Conservation (phyloP, 2,113 vertebrate species). For the Amphilophus citrinellus region DNA sequence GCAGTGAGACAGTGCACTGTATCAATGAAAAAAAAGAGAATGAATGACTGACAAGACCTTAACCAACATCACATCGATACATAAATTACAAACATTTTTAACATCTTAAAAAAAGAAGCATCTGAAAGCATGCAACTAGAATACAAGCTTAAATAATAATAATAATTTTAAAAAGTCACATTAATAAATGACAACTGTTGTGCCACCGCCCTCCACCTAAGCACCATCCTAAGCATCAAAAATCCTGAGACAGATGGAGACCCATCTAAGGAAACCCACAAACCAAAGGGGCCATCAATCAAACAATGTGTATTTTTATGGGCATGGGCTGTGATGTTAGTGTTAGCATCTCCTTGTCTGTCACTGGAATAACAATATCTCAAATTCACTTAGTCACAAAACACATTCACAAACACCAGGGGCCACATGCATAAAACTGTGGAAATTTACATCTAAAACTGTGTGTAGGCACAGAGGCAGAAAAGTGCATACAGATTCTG, state of each 20-base stretch:
- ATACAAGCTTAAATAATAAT: conserved; percentile 10
- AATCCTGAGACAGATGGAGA: conserved; percentile 67
- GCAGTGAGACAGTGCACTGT: neutral
- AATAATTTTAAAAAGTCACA: conserved; percentile 44
- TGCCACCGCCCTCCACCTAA: conserved; percentile 36
- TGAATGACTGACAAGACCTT: conserved; percentile 14
- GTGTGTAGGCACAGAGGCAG: neutral
- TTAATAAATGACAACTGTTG: conserved; percentile 65
- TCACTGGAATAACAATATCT: conserved; percentile 47
- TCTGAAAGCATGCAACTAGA: neutral
- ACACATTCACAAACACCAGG: neutral
- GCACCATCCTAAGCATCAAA: conserved; percentile 12
- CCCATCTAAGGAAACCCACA: conserved; percentile 60
- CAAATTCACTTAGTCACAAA: conserved; percentile 32
- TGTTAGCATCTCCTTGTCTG: conserved; percentile 46
- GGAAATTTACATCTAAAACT: neutral
- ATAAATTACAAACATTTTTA: neutral
- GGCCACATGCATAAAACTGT: neutral
- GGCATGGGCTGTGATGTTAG: conserved; percentile 46
- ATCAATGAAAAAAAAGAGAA: conserved; percentile 9
- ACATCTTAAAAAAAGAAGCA: neutral
- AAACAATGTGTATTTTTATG: conserved; percentile 42
- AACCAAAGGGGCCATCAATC: conserved; percentile 69
- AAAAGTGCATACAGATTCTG: neutral
- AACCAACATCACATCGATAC: conserved; percentile 2